Evolutionary conservation across 2,113 vertebrate genomes (phyloP).

Genomic region (Pundamilia nyererei): DNA sequence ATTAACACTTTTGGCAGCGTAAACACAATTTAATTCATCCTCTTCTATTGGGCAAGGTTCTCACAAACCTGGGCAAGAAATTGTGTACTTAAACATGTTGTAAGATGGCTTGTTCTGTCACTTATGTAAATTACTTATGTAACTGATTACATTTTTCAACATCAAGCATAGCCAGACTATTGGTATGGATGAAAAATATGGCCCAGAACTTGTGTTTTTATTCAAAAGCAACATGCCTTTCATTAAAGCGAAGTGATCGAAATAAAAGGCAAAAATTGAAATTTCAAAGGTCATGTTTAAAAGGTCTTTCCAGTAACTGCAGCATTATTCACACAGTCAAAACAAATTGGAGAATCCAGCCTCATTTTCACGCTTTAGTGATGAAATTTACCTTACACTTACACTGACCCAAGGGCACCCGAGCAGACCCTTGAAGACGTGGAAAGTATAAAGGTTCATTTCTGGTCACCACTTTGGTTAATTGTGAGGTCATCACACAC

Average conservation of each 20-base stretch:
- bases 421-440: background rate
- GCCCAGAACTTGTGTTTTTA: background rate
- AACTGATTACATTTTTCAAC: background rate
- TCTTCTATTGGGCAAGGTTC: background rate
- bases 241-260: background rate
- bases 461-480: background rate
- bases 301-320: background rate
- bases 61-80: background rate
- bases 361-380: background rate
- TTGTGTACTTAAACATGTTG: background rate
- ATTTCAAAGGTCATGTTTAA: background rate
- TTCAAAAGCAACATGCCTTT: background rate
- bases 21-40: background rate
- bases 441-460: background rate
- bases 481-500: background rate
- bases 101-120: background rate
- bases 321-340: background rate
- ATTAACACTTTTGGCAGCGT: background rate
- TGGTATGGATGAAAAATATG: background rate
- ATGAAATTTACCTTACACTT: background rate
- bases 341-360: background rate
- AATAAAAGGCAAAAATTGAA: background rate
- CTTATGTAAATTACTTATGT: background rate
- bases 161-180: background rate
- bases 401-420: background rate